Base-by-base conservation (phyloP, 1,140 invertebrate species). In the Danaus plexippus region DNA sequence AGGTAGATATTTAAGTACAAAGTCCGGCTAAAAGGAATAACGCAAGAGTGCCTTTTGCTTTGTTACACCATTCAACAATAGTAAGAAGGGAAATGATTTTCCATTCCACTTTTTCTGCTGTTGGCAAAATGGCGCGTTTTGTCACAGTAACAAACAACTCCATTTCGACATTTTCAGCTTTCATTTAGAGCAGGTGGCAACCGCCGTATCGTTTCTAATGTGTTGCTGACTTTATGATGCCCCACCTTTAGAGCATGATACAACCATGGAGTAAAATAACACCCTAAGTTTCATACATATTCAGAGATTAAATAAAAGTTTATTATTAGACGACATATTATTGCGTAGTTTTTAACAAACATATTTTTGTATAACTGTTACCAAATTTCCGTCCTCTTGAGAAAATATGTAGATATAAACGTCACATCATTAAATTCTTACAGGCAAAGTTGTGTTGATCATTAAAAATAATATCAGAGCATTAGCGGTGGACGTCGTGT, bases 11-110 rank as follows among this genome's bases (percentile, higher is more conserved):
- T 66, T 66, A 66, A 66, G 59, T 66, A 71, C 61, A 73, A 73
- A 73, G 71, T 73, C 71, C 71, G 54, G 66, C 64, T 71, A 73
- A 73, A 71, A 66, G 58, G 69, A 67, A 67, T 65, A 73, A 71
- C 64, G 67, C 63, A 66, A 53, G 61, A 67, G 69, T 64, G 57
- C 64, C 65, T 69, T 64, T 71, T 63, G 66, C 71, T 67, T 73
- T 73, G 68, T 74, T 71, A 66, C 63, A 65, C 57, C 60, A 59
- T 61, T 66, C 62, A 66, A 76, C 71, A 76, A 70, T 78, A 61
- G 63, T 71, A 69, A 66, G 73, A 69, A 70, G 64, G 74, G 68
- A 75, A 77, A 75, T 73, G 67, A 72, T 72, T 72, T 67, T 71
- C 67, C 69, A 70, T 73, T 79, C 73, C 70, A 67, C 67, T 75